phyloP scores from a whole-genome alignment of 92 coral and sea anemone genomes.

The Anthopleura xanthogrammica region DNA sequence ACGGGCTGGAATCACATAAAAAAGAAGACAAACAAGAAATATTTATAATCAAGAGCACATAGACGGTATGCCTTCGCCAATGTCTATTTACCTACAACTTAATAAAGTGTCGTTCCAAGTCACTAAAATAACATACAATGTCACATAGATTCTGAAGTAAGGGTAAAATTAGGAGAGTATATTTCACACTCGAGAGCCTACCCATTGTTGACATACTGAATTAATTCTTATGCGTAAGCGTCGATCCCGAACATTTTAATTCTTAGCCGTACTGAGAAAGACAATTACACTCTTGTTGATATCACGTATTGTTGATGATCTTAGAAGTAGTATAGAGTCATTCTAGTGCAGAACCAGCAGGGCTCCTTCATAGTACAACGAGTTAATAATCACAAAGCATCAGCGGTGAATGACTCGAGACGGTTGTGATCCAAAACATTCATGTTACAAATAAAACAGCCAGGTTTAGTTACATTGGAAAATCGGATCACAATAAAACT shows the following conservation, averaged over 20 bases:
- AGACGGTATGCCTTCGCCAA: constrained; percentile 52
- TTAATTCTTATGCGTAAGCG: constrained; percentile 20
- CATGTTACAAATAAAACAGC: constrained; percentile 18
- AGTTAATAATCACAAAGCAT: constrained; percentile 23
- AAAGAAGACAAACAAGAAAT: constrained; percentile 54
- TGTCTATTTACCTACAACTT: constrained; percentile 79
- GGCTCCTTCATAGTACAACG: constrained; percentile 9
- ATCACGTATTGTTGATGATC: constrained; percentile 47
- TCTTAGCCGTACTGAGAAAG: constrained; percentile 13
- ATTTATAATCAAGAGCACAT: constrained; percentile 66
- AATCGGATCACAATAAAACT: constrained; percentile 35
- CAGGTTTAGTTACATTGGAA: constrained; percentile 35
- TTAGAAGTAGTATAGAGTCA: constrained; percentile 18
- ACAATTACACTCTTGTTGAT: constrained; percentile 35
- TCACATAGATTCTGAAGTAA: constrained; percentile 27
- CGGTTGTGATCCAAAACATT: constrained; percentile 32
- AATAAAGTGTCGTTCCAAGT: constrained; percentile 70
- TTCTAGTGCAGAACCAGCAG: constrained; percentile 35
- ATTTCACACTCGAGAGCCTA: constrained; percentile 67
- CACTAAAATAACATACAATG: constrained; percentile 73
- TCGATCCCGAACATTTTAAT: constrained; percentile 33
- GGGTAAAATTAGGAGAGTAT: constrained; percentile 34
- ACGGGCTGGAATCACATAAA: constrained; percentile 66
- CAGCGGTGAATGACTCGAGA: constrained; percentile 12
- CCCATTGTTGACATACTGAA: constrained; percentile 42